phyloP scores from a whole-genome alignment of 1,140 invertebrate genomes.

The Saxidomus purpurata region DNA sequence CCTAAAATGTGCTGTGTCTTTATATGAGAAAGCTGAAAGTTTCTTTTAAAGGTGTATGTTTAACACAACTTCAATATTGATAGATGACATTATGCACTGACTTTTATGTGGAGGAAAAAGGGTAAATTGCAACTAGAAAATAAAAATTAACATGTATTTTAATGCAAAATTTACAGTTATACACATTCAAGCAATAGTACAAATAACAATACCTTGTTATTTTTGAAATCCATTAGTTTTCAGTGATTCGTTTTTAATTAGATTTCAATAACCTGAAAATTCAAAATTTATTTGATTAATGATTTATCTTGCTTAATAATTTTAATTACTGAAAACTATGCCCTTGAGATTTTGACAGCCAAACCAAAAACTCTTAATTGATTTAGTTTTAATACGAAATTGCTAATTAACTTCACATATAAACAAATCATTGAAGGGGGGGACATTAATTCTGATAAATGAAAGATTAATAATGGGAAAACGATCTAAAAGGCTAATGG shows the following conservation, averaged over 20 bases:
- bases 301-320: not conserved
- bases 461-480: constrained; percentile 31
- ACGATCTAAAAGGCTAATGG: constrained; percentile 34
- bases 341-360: not conserved
- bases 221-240: not conserved
- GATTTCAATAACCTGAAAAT: not conserved
- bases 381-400: constrained; percentile 23
- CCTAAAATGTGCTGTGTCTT: too few species aligned
- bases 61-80: too few species aligned
- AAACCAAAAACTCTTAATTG: not conserved
- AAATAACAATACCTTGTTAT: not conserved
- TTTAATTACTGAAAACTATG: constrained; percentile 18
- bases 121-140: too few species aligned
- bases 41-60: too few species aligned
- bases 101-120: too few species aligned
- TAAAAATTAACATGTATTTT: too few species aligned
- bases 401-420: constrained; percentile 39
- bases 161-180: too few species aligned
- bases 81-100: too few species aligned
- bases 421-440: not conserved
- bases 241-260: not conserved
- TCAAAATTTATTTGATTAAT: not conserved
- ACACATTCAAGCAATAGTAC: too few species aligned
- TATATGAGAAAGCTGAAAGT: too few species aligned
- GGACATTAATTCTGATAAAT: constrained; percentile 45